Percentiles rank a stretch among this genome's conserved stretches.
Evolutionary conservation across 1,140 invertebrate genomes (phyloP).

Genomic region (Drosophila quadrilineata): DNA sequence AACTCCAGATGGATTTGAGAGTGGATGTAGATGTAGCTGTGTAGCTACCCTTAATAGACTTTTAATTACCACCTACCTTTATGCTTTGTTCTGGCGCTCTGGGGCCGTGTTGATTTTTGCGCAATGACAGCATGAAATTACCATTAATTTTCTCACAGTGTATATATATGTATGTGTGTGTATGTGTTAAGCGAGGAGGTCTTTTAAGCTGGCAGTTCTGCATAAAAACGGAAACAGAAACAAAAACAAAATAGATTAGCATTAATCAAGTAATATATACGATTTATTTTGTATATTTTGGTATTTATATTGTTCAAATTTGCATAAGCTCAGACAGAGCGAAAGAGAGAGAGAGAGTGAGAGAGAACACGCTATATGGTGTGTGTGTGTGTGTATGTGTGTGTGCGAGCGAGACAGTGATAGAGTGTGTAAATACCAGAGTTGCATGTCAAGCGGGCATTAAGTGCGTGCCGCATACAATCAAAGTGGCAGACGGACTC

Average conservation of each 20-base stretch:
- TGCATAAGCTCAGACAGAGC: conserved; percentile 15
- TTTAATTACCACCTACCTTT: conserved; percentile 60
- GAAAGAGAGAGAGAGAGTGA: too few relatives aligned
- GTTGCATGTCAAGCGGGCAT: conserved; percentile 57
- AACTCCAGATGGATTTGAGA: neutral
- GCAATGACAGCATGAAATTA: conserved; percentile 51
- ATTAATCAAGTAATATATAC: conserved; percentile 19
- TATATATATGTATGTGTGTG: too few relatives aligned
- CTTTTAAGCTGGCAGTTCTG: conserved; percentile 16
- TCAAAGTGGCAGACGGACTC: conserved; percentile 8
- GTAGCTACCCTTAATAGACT: conserved; percentile 46
- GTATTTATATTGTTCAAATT: conserved; percentile 9
- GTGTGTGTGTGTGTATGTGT: too few relatives aligned
- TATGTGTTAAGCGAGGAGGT: too few relatives aligned
- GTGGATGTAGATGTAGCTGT: neutral
- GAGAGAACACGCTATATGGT: too few relatives aligned
- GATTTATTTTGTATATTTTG: conserved; percentile 1
- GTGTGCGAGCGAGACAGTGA: too few relatives aligned
- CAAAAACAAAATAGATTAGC: conserved; percentile 35
- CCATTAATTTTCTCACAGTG: conserved; percentile 46
- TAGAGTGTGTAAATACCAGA: conserved; percentile 28
- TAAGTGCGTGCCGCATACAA: conserved; percentile 32
- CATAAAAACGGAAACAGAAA: conserved; percentile 27
- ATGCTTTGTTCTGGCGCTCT: conserved; percentile 34
- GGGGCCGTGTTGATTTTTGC: conserved; percentile 45